Percentiles rank a stretch among this genome's conserved stretches.
phyloP scores from a whole-genome alignment of 2,113 vertebrate species.

The Erythrocercus mccallii region DNA sequence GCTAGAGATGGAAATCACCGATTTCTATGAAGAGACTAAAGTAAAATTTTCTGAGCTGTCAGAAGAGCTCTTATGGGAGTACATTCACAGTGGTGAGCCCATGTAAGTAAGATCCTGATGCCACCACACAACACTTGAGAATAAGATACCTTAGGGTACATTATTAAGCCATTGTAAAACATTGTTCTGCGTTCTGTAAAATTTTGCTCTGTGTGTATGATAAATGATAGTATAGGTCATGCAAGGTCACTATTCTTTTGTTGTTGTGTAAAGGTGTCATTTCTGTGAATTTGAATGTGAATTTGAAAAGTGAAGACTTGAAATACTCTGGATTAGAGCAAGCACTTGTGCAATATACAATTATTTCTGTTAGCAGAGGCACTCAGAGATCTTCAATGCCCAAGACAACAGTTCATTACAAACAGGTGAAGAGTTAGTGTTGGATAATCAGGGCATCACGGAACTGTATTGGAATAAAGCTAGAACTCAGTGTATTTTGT shows the following conservation, averaged over 20 bases:
- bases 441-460: not conserved
- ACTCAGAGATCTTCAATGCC: not conserved
- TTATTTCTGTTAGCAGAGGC: not conserved
- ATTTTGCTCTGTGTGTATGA: not conserved
- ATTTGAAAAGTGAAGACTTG: not conserved
- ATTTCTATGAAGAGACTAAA: slow-evolving; percentile 92
- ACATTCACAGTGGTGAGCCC: slow-evolving; percentile 93
- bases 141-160: not conserved
- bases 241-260: not conserved
- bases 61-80: slow-evolving; percentile 91
- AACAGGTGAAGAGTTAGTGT: not conserved
- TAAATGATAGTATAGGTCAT: not conserved
- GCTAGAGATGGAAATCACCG: slow-evolving; percentile 74
- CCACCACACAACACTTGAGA: not conserved
- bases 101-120: slow-evolving; percentile 79
- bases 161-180: not conserved
- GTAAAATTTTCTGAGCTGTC: slow-evolving; percentile 94
- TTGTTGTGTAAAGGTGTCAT: not conserved
- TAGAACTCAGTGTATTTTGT: not conserved
- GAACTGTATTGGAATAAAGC: not conserved
- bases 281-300: too few species aligned
- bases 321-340: not conserved
- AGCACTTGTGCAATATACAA: not conserved
- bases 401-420: not conserved
- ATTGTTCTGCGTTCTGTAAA: not conserved